Conservation (phyloP, 2,888 invertebrate genomes). For the Charanyca ferruginea region DNA sequence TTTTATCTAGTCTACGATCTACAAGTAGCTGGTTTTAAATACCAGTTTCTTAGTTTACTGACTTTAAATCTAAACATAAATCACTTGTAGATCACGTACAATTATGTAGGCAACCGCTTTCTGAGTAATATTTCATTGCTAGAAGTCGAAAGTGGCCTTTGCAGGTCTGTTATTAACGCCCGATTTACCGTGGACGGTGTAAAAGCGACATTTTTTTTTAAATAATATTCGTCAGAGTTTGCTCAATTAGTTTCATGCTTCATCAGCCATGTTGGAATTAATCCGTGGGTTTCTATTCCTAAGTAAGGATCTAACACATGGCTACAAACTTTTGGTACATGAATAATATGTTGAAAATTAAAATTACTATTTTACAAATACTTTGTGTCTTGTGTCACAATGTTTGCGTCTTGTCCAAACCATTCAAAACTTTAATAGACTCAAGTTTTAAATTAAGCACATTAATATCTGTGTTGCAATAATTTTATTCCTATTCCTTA, state of each 20-base stretch:
- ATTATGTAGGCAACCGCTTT: slow-evolving; percentile 66
- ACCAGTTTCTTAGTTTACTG: slow-evolving; percentile 63
- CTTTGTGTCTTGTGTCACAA: not conserved
- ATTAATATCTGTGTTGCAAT: slow-evolving; percentile 18
- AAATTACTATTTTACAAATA: not conserved
- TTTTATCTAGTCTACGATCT: slow-evolving; percentile 56
- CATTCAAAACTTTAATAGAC: slow-evolving; percentile 15
- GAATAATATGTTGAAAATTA: not conserved
- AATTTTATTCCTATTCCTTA: slow-evolving; percentile 6
- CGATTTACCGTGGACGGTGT: slow-evolving; percentile 14
- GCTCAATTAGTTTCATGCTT: not conserved
- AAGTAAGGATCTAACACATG: not conserved
- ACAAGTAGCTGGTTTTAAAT: slow-evolving; percentile 61
- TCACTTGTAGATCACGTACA: slow-evolving; percentile 68
- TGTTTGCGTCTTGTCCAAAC: not conserved
- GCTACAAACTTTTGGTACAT: not conserved
- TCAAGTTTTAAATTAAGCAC: slow-evolving; percentile 27
- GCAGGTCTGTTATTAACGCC: slow-evolving; percentile 37
- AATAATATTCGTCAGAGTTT: slow-evolving; percentile 5
- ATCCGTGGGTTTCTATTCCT: slow-evolving; percentile 1
- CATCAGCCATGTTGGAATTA: not conserved
- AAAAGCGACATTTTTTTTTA: slow-evolving; percentile 32
- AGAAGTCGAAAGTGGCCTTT: slow-evolving; percentile 63
- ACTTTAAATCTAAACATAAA: slow-evolving; percentile 70
- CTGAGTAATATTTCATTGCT: slow-evolving; percentile 68